These are phyloP conservation scores for Panagrolaimus sp. DNA, from an alignment of 1,140 invertebrate genomes.

Conservation along the genomic window DNA sequence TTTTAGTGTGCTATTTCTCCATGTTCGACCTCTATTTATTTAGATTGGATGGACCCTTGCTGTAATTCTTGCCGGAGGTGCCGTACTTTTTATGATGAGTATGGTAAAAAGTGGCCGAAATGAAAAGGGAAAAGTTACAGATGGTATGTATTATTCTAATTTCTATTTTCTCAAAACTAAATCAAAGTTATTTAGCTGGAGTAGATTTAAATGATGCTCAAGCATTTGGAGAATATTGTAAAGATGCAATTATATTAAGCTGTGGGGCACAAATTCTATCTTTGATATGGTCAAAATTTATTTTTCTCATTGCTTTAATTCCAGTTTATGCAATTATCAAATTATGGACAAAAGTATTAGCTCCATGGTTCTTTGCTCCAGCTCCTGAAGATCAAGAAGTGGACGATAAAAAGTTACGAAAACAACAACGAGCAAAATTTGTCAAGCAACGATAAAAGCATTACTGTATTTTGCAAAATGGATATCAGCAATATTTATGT, in stretches of 20 bases:
- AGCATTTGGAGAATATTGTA: slow-evolving; percentile 57
- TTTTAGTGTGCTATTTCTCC: slow-evolving; percentile 20
- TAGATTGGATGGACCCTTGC: slow-evolving; percentile 8
- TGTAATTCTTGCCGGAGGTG: slow-evolving; percentile 24
- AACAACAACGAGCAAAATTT: slow-evolving; percentile 4
- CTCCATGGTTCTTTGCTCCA: slow-evolving; percentile 52
- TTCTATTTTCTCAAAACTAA: too few species aligned
- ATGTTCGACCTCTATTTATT: slow-evolving; percentile 13
- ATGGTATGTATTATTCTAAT: too few species aligned
- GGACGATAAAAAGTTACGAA: slow-evolving; percentile 34
- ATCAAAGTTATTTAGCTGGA: too few species aligned
- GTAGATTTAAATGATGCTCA: slow-evolving; percentile 53
- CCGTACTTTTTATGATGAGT: slow-evolving; percentile 38
- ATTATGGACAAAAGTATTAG: slow-evolving; percentile 45
- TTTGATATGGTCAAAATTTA: slow-evolving; percentile 45
- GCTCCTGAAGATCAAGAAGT: slow-evolving; percentile 34
- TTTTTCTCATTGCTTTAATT: slow-evolving; percentile 40
- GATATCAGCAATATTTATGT: too few species aligned
- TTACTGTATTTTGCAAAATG: too few species aligned
- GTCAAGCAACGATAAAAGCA: not conserved
- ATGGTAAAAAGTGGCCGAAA: slow-evolving; percentile 34
- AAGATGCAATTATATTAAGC: slow-evolving; percentile 52
- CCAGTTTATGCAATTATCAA: slow-evolving; percentile 49
- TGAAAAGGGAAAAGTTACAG: slow-evolving; percentile 52
- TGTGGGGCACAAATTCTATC: slow-evolving; percentile 46